phyloP scores from a whole-genome alignment of 2,888 invertebrate species.

The Caradrina kadenii region DNA sequence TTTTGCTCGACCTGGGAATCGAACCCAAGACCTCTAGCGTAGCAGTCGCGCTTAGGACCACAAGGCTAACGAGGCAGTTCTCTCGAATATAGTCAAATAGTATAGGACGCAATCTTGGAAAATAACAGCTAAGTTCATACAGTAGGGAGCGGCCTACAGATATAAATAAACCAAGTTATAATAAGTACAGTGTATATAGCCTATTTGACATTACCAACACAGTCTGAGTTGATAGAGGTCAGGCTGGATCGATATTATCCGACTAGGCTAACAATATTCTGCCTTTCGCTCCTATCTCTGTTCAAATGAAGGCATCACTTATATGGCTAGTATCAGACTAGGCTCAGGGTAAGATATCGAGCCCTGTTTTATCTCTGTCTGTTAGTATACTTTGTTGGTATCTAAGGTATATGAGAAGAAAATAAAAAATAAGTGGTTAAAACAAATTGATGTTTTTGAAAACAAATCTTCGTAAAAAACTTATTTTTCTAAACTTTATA shows the following conservation, averaged over 20 bases:
- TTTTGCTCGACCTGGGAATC: too few species aligned
- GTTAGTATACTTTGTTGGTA: not conserved
- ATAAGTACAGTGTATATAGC: not conserved
- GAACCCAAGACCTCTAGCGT: too few species aligned
- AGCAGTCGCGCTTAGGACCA: too few species aligned
- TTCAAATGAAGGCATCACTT: not conserved
- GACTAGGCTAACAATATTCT: conserved; percentile 23
- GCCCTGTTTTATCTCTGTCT: not conserved
- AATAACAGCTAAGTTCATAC: too few species aligned
- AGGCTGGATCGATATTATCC: conserved; percentile 32
- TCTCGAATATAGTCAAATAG: too few species aligned
- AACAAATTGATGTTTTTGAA: too few species aligned
- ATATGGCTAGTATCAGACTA: not conserved
- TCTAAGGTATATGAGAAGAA: not conserved
- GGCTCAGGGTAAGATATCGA: not conserved
- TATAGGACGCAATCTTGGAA: too few species aligned
- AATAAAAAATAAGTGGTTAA: not conserved
- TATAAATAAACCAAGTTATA: too few species aligned
- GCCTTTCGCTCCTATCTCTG: conserved; percentile 8
- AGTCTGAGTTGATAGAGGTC: conserved; percentile 37
- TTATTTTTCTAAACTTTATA: too few species aligned
- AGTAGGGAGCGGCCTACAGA: too few species aligned
- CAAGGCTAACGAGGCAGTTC: too few species aligned
- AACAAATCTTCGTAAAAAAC: too few species aligned
- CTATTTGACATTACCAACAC: conserved; percentile 24